Conservation (phyloP, 2,797 vertebrate species). For the Vultur gryphus region DNA sequence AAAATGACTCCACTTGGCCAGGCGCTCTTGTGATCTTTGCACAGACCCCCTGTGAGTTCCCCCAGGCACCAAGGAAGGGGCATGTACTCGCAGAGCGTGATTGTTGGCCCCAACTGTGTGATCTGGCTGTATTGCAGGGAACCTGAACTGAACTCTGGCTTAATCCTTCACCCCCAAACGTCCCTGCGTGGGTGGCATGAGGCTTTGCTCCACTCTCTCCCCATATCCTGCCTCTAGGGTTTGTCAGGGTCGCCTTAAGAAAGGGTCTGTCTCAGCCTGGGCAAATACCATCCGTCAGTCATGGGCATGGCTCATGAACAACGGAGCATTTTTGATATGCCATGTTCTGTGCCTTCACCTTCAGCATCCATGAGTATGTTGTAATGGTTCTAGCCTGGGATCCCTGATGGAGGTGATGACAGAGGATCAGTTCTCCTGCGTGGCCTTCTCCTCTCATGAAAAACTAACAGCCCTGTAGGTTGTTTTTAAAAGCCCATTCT, state of each 20-base stretch:
- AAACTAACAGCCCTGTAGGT: background rate
- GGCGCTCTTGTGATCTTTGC: background rate
- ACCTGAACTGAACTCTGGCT: background rate
- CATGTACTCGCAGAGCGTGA: accelerated
- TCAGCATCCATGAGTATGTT: background rate
- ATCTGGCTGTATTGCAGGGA: background rate
- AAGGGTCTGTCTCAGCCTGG: background rate
- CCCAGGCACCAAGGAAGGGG: background rate
- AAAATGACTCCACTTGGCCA: background rate
- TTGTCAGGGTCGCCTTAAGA: background rate
- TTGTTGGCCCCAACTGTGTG: background rate
- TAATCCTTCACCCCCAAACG: background rate
- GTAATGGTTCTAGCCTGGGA: background rate
- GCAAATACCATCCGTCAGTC: background rate
- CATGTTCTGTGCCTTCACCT: background rate
- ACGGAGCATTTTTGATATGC: accelerated
- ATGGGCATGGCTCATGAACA: background rate
- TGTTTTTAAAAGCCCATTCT: background rate
- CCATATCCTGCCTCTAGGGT: background rate
- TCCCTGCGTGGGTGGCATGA: background rate
- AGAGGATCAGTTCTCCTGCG: background rate
- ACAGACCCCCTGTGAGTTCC: background rate
- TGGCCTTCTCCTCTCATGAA: background rate
- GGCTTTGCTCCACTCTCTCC: background rate
- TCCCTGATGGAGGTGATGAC: background rate